Evolutionary conservation across 2,113 vertebrate species (phyloP).

Genomic region (Tamias sibiricus): DNA sequence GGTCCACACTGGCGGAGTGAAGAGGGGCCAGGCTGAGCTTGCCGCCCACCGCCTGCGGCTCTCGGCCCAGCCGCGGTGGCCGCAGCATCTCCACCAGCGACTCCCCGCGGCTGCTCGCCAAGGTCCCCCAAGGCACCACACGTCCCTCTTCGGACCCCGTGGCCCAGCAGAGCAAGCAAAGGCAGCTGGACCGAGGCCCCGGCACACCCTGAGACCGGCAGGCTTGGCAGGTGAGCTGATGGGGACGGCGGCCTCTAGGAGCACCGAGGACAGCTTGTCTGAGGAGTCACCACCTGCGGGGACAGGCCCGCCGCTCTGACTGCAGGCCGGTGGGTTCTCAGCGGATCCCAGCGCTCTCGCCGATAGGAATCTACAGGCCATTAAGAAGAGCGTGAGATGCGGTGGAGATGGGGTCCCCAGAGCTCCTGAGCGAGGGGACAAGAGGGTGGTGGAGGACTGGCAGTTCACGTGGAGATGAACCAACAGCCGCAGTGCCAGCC

Average conservation of each 20-base stretch:
- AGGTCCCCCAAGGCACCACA: not conserved
- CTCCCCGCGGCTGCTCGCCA: rapidly evolving
- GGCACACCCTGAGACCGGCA: not conserved
- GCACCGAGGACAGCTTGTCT: not conserved
- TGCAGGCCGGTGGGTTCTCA: rapidly evolving
- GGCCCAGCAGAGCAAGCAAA: not conserved
- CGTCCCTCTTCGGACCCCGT: rapidly evolving
- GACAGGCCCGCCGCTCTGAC: rapidly evolving
- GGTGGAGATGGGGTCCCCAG: rapidly evolving
- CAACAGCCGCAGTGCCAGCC: not conserved
- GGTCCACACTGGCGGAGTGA: too few relatives aligned
- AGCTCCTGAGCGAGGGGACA: not conserved
- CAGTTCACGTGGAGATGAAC: not conserved
- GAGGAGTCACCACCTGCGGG: rapidly evolving
- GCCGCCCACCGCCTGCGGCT: rapidly evolving
- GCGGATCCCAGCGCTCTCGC: rapidly evolving
- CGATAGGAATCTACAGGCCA: not conserved
- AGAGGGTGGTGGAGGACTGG: not conserved
- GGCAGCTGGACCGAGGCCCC: rapidly evolving
- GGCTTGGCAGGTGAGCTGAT: not conserved
- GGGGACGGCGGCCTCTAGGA: rapidly evolving
- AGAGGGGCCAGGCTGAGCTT: too few relatives aligned
- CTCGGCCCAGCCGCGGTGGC: too few relatives aligned
- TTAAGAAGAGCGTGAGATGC: rapidly evolving
- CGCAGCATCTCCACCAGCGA: rapidly evolving